These are phyloP conservation scores for Cataglyphis rosenhaueri DNA, from an alignment of 2,888 invertebrate species.

Conservation along the genomic window DNA sequence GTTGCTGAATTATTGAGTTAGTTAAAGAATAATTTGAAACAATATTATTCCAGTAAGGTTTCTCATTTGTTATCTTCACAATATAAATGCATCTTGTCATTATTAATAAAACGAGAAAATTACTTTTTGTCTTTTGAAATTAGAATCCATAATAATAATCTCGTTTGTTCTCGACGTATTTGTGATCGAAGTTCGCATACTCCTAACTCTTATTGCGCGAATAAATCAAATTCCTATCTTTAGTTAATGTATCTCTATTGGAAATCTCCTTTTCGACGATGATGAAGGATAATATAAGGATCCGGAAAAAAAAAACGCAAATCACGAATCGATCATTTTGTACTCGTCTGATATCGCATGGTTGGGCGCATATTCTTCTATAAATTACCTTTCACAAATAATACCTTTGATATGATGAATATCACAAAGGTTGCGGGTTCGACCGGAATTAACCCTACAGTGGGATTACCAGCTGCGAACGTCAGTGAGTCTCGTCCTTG, in stretches of 20 bases:
- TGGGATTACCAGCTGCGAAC: conserved; percentile 54
- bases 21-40: background rate
- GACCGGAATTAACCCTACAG: conserved; percentile 57
- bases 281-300: conserved; percentile 35
- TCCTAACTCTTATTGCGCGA: background rate
- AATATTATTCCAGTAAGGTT: background rate
- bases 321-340: conserved; percentile 49
- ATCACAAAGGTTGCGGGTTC: conserved; percentile 52
- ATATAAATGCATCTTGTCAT: background rate
- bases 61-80: background rate
- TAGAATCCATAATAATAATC: background rate
- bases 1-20: background rate
- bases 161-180: background rate
- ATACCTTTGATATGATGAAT: conserved; percentile 55
- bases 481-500: conserved; percentile 56
- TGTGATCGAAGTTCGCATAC: background rate
- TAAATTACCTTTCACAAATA: conserved; percentile 61
- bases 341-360: conserved; percentile 23
- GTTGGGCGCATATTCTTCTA: conserved; percentile 37
- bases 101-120: background rate
- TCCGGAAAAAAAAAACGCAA: conserved; percentile 30
- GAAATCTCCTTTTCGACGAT: conserved; percentile 9
- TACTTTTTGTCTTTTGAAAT: background rate
- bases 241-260: background rate
- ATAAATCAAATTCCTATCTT: conserved; percentile 10